Evolutionary conservation across 2,888 invertebrate species (phyloP).

Genomic region (Tridacna gigas): DNA sequence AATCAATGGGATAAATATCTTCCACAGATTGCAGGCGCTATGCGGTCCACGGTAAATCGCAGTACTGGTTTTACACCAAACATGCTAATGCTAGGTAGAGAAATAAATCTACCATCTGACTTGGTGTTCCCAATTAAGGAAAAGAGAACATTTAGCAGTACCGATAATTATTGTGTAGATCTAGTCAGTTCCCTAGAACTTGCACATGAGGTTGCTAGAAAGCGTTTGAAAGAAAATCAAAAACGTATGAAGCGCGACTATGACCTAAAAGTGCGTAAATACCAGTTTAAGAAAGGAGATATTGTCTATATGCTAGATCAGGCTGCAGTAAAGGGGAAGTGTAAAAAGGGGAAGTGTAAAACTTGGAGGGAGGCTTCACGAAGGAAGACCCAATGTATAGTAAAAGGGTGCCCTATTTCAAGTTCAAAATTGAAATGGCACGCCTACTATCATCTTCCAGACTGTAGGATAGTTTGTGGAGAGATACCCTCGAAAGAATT

Average conservation of each 20-base stretch:
- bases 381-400: too few relatives aligned
- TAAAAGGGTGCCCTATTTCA: too few relatives aligned
- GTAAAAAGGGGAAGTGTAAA: too few relatives aligned
- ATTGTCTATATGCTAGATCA: background rate
- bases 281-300: background rate
- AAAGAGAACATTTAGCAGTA: background rate
- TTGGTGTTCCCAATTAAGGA: background rate
- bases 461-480: too few relatives aligned
- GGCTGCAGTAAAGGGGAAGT: too few relatives aligned
- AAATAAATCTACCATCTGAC: constrained; percentile 4
- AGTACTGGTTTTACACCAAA: constrained; percentile 7
- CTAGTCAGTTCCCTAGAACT: background rate
- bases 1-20: too few relatives aligned
- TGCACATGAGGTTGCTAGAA: background rate
- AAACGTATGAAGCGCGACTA: constrained; percentile 3
- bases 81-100: constrained; percentile 3
- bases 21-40: background rate
- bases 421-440: too few relatives aligned
- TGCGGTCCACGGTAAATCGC: too few relatives aligned
- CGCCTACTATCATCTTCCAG: too few relatives aligned
- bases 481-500: too few relatives aligned
- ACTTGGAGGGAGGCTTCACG: too few relatives aligned
- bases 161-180: background rate
- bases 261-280: background rate
- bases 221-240: background rate